Evolutionary conservation across 2,888 invertebrate genomes (phyloP).

Genomic region (Folsomia candida): DNA sequence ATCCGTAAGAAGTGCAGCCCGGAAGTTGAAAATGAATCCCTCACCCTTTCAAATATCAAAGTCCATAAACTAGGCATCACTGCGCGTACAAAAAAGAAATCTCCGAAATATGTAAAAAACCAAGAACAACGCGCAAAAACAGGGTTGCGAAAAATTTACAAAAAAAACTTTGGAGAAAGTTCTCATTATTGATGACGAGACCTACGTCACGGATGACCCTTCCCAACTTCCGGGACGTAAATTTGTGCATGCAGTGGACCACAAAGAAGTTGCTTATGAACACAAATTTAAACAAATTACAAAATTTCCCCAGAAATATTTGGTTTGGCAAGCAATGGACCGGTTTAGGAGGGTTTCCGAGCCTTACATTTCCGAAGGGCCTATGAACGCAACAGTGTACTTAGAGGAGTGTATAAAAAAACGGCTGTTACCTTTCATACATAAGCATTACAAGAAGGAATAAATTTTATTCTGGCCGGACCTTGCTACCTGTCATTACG

Average conservation of each 20-base stretch:
- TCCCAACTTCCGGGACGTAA: constrained; percentile 9
- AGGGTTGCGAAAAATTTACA: background rate
- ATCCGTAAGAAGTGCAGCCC: constrained; percentile 2
- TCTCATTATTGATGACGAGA: constrained; percentile 16
- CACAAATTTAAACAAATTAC: constrained; percentile 4
- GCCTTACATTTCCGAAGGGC: too few relatives aligned
- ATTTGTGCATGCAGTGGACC: background rate
- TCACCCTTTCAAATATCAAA: constrained; percentile 2
- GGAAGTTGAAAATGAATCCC: background rate
- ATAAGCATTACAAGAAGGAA: too few relatives aligned
- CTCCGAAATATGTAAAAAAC: constrained; percentile 3
- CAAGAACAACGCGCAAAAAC: background rate
- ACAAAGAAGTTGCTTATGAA: constrained; percentile 5
- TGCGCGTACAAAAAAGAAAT: background rate
- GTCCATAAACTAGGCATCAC: constrained; percentile 16
- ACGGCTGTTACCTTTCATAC: too few relatives aligned
- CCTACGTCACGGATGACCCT: constrained; percentile 1
- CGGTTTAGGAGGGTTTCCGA: too few relatives aligned
- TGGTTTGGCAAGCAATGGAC: constrained; percentile 16
- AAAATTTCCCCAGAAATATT: constrained; percentile 7
- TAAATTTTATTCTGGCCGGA: too few relatives aligned
- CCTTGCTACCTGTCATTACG: too few relatives aligned
- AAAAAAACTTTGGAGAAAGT: constrained; percentile 1
- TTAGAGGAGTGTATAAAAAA: too few relatives aligned
- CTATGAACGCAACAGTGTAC: too few relatives aligned